Evolutionary conservation across 2,797 vertebrate species (phyloP).

Genomic region (Natrix natrix): DNA sequence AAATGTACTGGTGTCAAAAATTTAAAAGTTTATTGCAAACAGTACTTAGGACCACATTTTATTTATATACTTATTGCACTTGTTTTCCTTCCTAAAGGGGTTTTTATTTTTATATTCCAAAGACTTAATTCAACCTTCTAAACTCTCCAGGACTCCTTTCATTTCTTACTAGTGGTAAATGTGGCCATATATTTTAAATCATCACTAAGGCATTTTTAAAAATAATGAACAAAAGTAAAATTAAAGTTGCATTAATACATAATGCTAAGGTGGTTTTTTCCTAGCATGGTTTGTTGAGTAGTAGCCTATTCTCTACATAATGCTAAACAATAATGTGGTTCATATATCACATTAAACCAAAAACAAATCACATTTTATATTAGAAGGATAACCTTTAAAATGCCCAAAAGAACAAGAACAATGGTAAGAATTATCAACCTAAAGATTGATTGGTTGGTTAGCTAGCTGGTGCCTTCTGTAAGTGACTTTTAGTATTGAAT

Average conservation of each 20-base stretch:
- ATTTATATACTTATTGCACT: not conserved
- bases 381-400: too few relatives aligned
- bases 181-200: not conserved
- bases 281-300: not conserved
- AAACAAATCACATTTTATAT: not conserved
- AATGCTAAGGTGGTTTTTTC: not conserved
- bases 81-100: not conserved
- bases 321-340: not conserved
- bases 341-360: not conserved
- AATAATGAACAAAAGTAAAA: not conserved
- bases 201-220: not conserved
- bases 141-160: not conserved
- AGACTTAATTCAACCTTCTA: not conserved
- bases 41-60: not conserved
- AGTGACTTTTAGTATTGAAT: not conserved
- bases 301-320: not conserved
- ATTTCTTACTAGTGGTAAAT: not conserved
- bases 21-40: not conserved
- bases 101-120: not conserved
- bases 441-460: not conserved
- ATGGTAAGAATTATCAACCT: not conserved
- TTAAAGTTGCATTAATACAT: not conserved
- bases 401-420: not conserved
- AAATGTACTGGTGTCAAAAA: not conserved
- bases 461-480: not conserved